Evolutionary conservation across 64 coral and sea anemone genomes (phyloP), one percentile per base, ranked within the genome.

Genomic region (Montipora cactus): DNA sequence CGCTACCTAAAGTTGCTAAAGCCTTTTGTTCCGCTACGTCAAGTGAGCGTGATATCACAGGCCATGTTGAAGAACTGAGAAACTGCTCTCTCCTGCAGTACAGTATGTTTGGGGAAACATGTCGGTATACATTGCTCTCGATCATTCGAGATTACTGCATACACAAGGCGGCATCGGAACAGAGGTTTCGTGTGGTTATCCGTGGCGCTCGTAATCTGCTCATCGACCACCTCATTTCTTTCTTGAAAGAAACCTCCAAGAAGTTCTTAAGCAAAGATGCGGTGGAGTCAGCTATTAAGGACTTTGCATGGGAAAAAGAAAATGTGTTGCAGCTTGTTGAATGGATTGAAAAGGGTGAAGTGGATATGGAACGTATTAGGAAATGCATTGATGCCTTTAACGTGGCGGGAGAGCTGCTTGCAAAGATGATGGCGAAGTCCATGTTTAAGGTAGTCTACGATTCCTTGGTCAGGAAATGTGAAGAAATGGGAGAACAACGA

Each of bases 261-360:
- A 22, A 11, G 46, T 93, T 93, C 28, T 67, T 93, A 46, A 87
- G 81, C 59, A 86, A 68, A 25, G 67, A 93, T 21, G 74, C 72
- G 5, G 52, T 57, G 52, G 10, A 28, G 64, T 62, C 21, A 8
- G 91, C 91, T 11, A 93, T 93, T 47, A 20, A 52, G 16, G 91
- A 64, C 44, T 93, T 93, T 59, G 74, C 11, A 1, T 18, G 7
- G 13, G 91, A 93, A 7, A 80, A 87, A 49, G 72, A 69, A n/a
- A 93, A 93, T 44, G 64, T 25, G 25, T 1, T 25, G 0, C 25
- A 25, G 25, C 25, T 25, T 25, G 25, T 25, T 1, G 25, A 25
- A 1, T 25, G 25, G 25, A 25, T 25, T 1, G 25, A 25, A 1
- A 1, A 1, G 25, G 25, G 25, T 25, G 25, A 25, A 25, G 25